These are phyloP conservation scores for Azemiops feae DNA, from an alignment of 2,113 vertebrate genomes.

Conservation along the genomic window DNA sequence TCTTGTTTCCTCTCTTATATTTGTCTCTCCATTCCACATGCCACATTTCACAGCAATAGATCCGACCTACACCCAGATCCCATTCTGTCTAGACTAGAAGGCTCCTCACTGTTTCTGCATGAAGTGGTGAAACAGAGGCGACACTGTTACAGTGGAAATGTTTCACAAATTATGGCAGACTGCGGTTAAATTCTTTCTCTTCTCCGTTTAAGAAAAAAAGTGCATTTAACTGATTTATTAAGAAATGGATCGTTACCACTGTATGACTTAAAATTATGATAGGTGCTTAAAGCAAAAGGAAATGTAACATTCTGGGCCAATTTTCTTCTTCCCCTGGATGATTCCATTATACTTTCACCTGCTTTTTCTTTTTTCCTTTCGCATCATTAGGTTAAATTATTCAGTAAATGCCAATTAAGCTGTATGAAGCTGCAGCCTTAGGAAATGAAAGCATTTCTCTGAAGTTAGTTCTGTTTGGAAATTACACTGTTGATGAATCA, in stretches of 20 bases:
- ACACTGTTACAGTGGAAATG: background rate
- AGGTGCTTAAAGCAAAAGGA: background rate
- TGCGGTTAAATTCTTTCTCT: background rate
- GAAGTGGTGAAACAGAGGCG: background rate
- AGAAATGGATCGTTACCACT: background rate
- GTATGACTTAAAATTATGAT: background rate
- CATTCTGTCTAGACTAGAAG: background rate
- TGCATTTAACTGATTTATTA: background rate
- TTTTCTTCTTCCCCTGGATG: background rate
- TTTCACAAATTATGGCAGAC: background rate
- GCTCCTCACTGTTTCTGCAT: background rate
- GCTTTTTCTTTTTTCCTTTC: conserved; percentile 2
- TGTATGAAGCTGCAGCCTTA: conserved; percentile 22
- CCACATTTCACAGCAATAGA: background rate
- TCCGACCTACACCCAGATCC: background rate
- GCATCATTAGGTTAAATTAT: conserved; percentile 32
- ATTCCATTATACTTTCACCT: conserved; percentile 1
- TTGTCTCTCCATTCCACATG: background rate
- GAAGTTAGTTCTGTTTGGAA: conserved; percentile 46
- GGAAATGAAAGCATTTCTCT: conserved; percentile 47
- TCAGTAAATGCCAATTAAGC: conserved; percentile 48
- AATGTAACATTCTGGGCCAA: background rate
- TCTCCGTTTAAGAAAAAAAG: background rate
- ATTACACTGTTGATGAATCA: conserved; percentile 46
- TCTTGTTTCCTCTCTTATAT: background rate